phyloP scores from a whole-genome alignment of 2,797 vertebrate genomes.

The Macrochelys suwanniensis region DNA sequence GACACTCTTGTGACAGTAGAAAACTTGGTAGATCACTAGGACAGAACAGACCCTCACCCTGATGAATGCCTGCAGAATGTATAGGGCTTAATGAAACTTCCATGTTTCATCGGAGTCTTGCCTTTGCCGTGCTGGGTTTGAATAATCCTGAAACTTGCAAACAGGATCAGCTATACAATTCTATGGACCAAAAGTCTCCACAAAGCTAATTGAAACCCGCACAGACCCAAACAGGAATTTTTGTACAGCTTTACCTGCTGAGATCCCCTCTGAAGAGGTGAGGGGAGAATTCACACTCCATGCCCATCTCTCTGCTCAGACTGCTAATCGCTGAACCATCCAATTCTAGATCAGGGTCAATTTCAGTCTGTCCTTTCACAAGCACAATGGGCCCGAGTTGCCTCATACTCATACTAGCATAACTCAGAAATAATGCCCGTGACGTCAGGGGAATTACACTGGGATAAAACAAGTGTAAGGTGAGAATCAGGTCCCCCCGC shows the following conservation, averaged over 20 bases:
- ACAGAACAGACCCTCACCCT: not conserved
- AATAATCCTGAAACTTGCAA: not conserved
- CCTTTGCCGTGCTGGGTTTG: not conserved
- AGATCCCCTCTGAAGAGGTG: not conserved
- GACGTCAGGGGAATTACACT: not conserved
- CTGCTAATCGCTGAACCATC: conserved; percentile 14
- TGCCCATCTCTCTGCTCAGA: not conserved
- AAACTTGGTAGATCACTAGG: not conserved
- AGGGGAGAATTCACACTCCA: not conserved
- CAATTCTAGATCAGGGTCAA: not conserved
- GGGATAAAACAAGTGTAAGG: not conserved
- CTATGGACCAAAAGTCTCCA: rapidly evolving
- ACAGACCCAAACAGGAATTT: not conserved
- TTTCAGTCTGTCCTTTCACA: not conserved
- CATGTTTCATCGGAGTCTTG: not conserved
- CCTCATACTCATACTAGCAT: not conserved
- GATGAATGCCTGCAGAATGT: not conserved
- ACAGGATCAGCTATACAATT: not conserved
- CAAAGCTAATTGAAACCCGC: not conserved
- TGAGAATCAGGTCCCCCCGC: not conserved
- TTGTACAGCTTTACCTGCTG: not conserved
- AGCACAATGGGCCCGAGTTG: rapidly evolving
- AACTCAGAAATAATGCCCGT: not conserved
- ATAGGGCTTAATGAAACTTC: not conserved
- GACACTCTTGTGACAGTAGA: rapidly evolving